Conservation (phyloP, 2,888 invertebrate species). For the Prosopocoilus inquinatus region DNA sequence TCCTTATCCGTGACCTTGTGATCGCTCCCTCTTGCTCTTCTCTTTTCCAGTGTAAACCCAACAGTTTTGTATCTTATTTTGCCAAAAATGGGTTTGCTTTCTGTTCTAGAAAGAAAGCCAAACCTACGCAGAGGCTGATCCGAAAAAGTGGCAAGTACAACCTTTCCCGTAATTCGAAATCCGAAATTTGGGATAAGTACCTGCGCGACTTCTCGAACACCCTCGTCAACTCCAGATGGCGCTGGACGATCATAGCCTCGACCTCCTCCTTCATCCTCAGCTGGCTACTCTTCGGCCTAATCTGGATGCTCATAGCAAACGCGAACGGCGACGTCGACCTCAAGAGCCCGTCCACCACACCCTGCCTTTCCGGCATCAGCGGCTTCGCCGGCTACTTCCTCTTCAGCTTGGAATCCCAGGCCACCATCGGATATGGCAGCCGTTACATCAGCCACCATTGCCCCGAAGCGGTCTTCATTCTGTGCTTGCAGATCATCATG, state of each 20-base stretch:
- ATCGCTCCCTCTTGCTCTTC: too few species aligned
- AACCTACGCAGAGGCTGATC: conserved; percentile 32
- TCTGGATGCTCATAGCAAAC: conserved; percentile 77
- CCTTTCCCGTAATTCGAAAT: conserved; percentile 30
- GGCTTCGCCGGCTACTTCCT: conserved; percentile 68
- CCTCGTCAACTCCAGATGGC: conserved; percentile 72
- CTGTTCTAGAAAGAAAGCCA: conserved; percentile 22
- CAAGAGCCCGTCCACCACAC: conserved; percentile 51
- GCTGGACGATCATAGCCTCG: conserved; percentile 65
- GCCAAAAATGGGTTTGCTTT: too few species aligned
- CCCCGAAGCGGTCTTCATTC: conserved; percentile 77
- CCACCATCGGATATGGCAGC: conserved; percentile 81
- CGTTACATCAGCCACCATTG: conserved; percentile 81
- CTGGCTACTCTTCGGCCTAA: conserved; percentile 75
- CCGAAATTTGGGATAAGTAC: conserved; percentile 33
- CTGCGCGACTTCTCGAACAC: conserved; percentile 59
- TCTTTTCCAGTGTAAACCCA: too few species aligned
- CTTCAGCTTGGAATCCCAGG: conserved; percentile 82
- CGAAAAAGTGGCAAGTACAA: conserved; percentile 38
- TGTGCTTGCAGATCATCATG: conserved; percentile 77
- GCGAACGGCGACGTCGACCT: conserved; percentile 72
- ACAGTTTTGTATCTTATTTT: too few species aligned
- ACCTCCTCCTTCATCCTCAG: conserved; percentile 64
- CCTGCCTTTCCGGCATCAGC: conserved; percentile 60
- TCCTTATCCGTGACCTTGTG: too few species aligned